Base-by-base conservation (phyloP, 2,888 invertebrate species). In the Cerastis leucographa region DNA sequence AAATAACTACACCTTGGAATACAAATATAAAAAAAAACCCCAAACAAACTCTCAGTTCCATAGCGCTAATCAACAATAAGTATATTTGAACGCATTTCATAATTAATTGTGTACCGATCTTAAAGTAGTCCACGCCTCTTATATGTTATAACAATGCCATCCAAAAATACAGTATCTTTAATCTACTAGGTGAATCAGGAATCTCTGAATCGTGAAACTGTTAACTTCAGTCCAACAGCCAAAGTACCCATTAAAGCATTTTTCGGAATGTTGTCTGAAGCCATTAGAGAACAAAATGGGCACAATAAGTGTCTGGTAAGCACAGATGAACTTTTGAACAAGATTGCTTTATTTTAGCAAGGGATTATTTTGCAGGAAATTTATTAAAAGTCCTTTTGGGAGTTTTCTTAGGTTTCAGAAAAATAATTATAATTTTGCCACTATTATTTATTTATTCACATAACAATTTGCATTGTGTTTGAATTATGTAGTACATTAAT, bases 161-260 rank as follows among this genome's bases (percentile, higher is more conserved):
- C 22, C 19, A 35, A 51, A 74, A 69, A 59, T 69, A 51, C 29
- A 59, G 9, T 19, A 19, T 29, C 6, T 11, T 25, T 5, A 42
- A 51, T 59, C 42, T 22, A 35, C 14, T 56, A 25, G 14, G 6
- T 42, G 74, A 74, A 80, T 71, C 68, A 65, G 29, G 12, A 69
- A 51, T 56, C 61, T 12, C 14, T 71, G 74, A 81, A 65, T 61
- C 74, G 74, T 81, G 51, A 74, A 83, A 71, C 56, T 70, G 74
- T 69, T 74, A 67, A 59, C 40, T 65, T 29, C 68, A 35, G 51
- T 66, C 65, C 71, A 51, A 49, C 51, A 59, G 35, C 68, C 19
- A 42, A 84, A 84, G 84, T 82, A 76, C 73, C 83, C 85, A 85
- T 86, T 85, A 82, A 76, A 74, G 71, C 76, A 77, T 71, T 83